phyloP scores from a whole-genome alignment of 2,113 vertebrate species.

The Mola mola region DNA sequence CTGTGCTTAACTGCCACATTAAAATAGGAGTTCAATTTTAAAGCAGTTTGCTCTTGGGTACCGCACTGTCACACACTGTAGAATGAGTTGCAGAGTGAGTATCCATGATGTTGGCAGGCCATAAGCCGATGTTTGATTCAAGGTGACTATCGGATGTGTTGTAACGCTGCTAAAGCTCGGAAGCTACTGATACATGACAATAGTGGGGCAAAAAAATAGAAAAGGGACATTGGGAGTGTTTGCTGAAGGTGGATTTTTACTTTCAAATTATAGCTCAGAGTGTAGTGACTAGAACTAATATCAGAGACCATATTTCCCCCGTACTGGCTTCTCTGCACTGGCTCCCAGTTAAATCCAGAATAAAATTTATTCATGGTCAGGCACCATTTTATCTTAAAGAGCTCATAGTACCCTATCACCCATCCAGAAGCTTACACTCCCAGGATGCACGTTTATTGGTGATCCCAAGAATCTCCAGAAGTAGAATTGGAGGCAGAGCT shows the following conservation, averaged over 20 bases:
- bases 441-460: too few relatives aligned
- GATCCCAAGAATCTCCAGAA: too few relatives aligned
- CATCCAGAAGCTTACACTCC: too few relatives aligned
- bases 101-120: slow-evolving; percentile 22
- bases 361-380: too few relatives aligned
- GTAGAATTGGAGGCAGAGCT: too few relatives aligned
- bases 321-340: too few relatives aligned
- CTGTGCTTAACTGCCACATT: slow-evolving; percentile 44
- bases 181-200: background rate
- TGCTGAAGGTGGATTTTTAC: background rate
- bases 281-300: too few relatives aligned
- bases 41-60: slow-evolving; percentile 28
- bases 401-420: too few relatives aligned
- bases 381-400: too few relatives aligned
- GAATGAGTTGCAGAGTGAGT: background rate
- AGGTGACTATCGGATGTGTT: background rate
- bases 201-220: background rate
- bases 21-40: slow-evolving; percentile 46
- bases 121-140: slow-evolving; percentile 10
- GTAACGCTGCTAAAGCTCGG: background rate
- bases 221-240: too few relatives aligned
- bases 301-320: too few relatives aligned
- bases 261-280: slow-evolving; percentile 18
- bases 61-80: slow-evolving; percentile 14
- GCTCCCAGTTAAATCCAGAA: too few relatives aligned